Conservation (phyloP, 2,888 invertebrate species). For the Andrena fulva region DNA sequence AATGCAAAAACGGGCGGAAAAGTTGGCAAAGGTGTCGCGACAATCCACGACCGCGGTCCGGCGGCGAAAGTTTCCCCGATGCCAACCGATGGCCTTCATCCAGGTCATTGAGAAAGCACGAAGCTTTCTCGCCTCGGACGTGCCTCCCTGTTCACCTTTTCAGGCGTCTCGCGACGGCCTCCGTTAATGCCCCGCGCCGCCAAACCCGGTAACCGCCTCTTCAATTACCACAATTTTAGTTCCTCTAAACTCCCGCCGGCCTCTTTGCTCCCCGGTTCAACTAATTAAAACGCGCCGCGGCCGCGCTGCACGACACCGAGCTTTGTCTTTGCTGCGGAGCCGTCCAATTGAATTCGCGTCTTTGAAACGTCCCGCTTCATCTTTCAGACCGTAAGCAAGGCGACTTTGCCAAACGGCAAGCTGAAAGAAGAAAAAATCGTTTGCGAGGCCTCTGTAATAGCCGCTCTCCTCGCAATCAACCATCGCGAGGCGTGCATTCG, state of each 20-base stretch:
- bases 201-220: background rate
- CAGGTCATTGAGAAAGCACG: slow-evolving; percentile 50
- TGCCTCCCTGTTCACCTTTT: slow-evolving; percentile 46
- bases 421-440: background rate
- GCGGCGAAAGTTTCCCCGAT: slow-evolving; percentile 43
- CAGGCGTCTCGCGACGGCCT: slow-evolving; percentile 12
- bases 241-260: slow-evolving; percentile 13
- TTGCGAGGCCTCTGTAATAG: background rate
- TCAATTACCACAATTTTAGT: slow-evolving; percentile 29
- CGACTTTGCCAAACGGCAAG: background rate
- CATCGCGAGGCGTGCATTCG: background rate
- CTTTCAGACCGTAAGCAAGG: background rate
- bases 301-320: background rate
- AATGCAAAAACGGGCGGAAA: slow-evolving; percentile 20
- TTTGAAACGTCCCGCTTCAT: background rate
- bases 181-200: background rate
- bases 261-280: slow-evolving; percentile 5
- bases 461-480: background rate
- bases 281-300: slow-evolving; percentile 28
- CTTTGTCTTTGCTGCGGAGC: background rate
- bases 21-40: slow-evolving; percentile 62
- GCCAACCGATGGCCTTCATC: slow-evolving; percentile 49
- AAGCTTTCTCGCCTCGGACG: slow-evolving; percentile 47
- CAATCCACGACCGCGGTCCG: slow-evolving; percentile 38
- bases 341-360: background rate